These are phyloP conservation scores for Drosophila bocqueti DNA, from an alignment of 1,140 invertebrate genomes.

Conservation along the genomic window DNA sequence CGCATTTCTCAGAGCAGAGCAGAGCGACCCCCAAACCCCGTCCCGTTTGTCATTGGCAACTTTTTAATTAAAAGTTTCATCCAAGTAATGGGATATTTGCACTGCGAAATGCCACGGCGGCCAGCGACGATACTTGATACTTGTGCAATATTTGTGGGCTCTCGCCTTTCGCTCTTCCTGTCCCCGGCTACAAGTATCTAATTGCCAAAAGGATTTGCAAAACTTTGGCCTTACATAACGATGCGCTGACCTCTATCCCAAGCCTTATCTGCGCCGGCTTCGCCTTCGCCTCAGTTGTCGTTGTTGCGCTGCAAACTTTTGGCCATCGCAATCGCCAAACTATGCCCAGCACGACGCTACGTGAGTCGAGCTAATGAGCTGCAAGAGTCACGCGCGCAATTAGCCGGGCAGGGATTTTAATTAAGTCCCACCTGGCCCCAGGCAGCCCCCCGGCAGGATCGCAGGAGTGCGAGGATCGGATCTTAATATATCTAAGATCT, in stretches of 20 bases:
- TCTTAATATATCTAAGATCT: conserved; percentile 93
- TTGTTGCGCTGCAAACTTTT: conserved; percentile 64
- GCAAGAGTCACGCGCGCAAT: conserved; percentile 60
- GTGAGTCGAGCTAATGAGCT: conserved; percentile 60
- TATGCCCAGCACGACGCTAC: conserved; percentile 56
- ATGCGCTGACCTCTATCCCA: conserved; percentile 50
- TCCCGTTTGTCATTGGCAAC: conserved; percentile 77
- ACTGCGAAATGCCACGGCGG: conserved; percentile 71
- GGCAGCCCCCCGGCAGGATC: conserved; percentile 91
- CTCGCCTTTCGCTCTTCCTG: conserved; percentile 27
- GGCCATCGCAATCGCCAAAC: conserved; percentile 56
- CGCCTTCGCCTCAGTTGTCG: conserved; percentile 20
- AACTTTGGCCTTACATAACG: conserved; percentile 70
- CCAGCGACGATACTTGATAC: conserved; percentile 64
- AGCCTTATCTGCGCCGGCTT: neutral
- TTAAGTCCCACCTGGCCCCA: conserved; percentile 72
- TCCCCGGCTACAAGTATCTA: conserved; percentile 71
- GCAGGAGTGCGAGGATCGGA: conserved; percentile 89
- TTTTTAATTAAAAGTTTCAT: conserved; percentile 84
- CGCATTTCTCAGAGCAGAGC: conserved; percentile 38
- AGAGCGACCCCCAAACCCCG: conserved; percentile 17
- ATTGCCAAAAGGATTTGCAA: conserved; percentile 80
- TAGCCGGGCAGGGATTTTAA: conserved; percentile 49
- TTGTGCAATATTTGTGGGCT: conserved; percentile 70
- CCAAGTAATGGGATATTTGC: conserved; percentile 83